A percentile compares a stretch with the other conserved stretches of the same genome.
phyloP scores from a whole-genome alignment of 23 tunicate species.

The Halocynthia aurantium region DNA sequence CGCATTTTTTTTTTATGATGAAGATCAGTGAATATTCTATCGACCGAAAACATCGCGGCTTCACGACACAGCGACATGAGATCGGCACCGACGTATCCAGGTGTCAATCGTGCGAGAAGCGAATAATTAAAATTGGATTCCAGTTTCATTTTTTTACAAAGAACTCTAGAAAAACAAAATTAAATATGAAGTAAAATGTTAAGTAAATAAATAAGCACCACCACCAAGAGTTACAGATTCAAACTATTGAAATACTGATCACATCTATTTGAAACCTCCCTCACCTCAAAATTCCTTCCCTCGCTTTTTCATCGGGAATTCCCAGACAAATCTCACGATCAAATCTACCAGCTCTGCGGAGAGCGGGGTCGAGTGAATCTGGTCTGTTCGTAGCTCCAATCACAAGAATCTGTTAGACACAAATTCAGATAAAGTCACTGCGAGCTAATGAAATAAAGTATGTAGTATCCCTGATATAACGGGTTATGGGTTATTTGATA shows the following conservation, averaged over 20 bases:
- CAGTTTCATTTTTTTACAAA: constrained; percentile 57
- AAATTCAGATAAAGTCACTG: neutral
- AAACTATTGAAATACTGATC: too few species aligned
- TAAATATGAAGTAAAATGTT: neutral
- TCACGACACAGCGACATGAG: constrained; percentile 55
- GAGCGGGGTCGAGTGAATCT: constrained; percentile 57
- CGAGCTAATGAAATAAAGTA: too few species aligned
- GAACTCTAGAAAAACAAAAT: constrained; percentile 24
- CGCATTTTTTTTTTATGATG: neutral
- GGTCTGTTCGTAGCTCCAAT: constrained; percentile 76
- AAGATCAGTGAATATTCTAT: constrained; percentile 1
- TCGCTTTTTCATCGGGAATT: constrained; percentile 73
- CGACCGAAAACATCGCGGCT: constrained; percentile 39
- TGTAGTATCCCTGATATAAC: too few species aligned
- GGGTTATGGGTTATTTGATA: neutral
- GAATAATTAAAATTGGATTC: constrained; percentile 47
- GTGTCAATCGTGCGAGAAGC: constrained; percentile 65
- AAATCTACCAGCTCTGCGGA: constrained; percentile 85
- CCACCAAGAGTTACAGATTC: too few species aligned
- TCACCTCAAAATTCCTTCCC: constrained; percentile 47
- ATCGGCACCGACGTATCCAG: constrained; percentile 58
- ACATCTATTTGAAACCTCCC: too few species aligned
- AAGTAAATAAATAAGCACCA: neutral
- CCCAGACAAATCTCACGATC: constrained; percentile 79
- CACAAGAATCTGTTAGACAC: constrained; percentile 53